Conservation (phyloP, 1,140 invertebrate genomes). For the Vollenhovia emeryi region DNA sequence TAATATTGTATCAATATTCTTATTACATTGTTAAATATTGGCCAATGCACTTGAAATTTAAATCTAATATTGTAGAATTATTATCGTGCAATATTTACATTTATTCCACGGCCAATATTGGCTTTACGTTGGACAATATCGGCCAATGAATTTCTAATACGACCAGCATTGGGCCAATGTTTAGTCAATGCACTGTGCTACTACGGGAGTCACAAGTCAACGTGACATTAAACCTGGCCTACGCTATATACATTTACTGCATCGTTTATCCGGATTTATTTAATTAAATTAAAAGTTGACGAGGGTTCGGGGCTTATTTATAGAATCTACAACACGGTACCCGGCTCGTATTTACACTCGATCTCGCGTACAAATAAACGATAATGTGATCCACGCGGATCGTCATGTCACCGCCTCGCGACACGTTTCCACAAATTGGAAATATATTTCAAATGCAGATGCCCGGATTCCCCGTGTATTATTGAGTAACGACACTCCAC, state of each 20-base stretch:
- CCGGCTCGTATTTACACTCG: not conserved
- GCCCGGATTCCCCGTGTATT: not conserved
- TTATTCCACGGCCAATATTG: too few relatives aligned
- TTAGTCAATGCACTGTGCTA: too few relatives aligned
- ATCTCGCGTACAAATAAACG: not conserved
- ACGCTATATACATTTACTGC: not conserved
- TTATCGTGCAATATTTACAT: too few relatives aligned
- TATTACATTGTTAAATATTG: too few relatives aligned
- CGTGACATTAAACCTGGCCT: not conserved
- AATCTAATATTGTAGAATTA: too few relatives aligned
- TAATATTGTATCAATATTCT: too few relatives aligned
- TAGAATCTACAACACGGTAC: not conserved
- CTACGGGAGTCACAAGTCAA: not conserved
- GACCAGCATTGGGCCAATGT: too few relatives aligned
- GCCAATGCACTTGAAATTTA: too few relatives aligned
- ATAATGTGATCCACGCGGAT: constrained; percentile 25
- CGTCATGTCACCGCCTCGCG: not conserved
- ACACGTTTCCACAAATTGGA: not conserved
- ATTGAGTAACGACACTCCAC: not conserved
- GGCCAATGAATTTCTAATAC: too few relatives aligned
- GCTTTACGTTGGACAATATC: too few relatives aligned
- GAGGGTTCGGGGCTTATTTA: not conserved
- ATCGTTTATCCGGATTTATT: not conserved
- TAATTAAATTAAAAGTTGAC: not conserved
- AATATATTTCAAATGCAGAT: not conserved